A percentile compares a stretch with the other conserved stretches of the same genome.
These are phyloP conservation scores for Sorex maritimensis DNA, from an alignment of 2,797 vertebrate species.

Conservation along the genomic window DNA sequence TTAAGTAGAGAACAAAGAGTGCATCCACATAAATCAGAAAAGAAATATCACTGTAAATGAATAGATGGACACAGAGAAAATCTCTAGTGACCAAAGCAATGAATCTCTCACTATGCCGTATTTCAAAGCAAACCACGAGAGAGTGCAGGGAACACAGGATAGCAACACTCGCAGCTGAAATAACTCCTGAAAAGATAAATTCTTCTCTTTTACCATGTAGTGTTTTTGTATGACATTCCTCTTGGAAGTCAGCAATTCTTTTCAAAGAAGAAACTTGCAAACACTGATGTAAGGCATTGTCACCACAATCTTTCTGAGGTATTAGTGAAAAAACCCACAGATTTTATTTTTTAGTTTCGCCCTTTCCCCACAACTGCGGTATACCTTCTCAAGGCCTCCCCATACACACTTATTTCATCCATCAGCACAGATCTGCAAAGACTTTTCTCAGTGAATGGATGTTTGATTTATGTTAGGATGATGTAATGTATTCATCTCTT, in stretches of 20 bases:
- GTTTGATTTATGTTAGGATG: slow-evolving; percentile 1
- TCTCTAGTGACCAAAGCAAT: not conserved
- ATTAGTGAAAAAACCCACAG: not conserved
- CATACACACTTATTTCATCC: not conserved
- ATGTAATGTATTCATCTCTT: not conserved
- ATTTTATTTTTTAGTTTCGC: not conserved
- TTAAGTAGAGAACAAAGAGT: slow-evolving; percentile 33
- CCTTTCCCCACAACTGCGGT: not conserved
- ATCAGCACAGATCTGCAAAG: not conserved
- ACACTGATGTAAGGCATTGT: not conserved
- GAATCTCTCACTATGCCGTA: not conserved
- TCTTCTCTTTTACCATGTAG: slow-evolving; percentile 3
- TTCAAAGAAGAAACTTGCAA: slow-evolving; percentile 28
- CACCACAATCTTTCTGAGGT: not conserved
- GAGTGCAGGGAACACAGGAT: not conserved
- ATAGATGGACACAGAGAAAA: not conserved
- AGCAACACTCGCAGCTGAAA: slow-evolving; percentile 11
- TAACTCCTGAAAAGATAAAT: slow-evolving; percentile 3
- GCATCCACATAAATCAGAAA: slow-evolving; percentile 38
- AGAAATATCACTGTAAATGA: not conserved
- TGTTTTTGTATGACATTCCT: not conserved
- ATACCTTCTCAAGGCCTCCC: not conserved
- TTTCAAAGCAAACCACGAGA: slow-evolving; percentile 41
- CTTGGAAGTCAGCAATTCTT: not conserved
- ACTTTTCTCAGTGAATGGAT: not conserved